Percentiles rank a stretch among this genome's conserved stretches.
phyloP scores from a whole-genome alignment of 2,113 vertebrate genomes.

The Colossoma macropomum region DNA sequence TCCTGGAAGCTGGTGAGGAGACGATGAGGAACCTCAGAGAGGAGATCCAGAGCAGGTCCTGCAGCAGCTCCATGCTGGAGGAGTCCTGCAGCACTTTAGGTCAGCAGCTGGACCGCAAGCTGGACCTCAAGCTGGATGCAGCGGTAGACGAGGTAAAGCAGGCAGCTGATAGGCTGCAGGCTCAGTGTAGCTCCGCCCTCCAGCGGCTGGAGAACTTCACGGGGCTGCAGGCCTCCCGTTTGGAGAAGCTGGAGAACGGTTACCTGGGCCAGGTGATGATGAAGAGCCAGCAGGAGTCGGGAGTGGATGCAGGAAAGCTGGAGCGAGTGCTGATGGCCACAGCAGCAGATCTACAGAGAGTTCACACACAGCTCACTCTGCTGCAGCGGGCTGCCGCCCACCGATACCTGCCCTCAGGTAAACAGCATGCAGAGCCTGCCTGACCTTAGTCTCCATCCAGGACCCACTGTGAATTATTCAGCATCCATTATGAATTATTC shows the following conservation, averaged over 20 bases:
- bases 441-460: too few relatives aligned
- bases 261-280: constrained; percentile 27
- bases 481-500: too few relatives aligned
- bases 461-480: too few relatives aligned
- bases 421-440: neutral
- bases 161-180: constrained; percentile 61
- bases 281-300: constrained; percentile 51
- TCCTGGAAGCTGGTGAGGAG: constrained; percentile 81
- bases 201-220: constrained; percentile 54
- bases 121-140: constrained; percentile 45
- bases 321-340: constrained; percentile 66
- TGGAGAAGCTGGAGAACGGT: constrained; percentile 55
- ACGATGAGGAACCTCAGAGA: constrained; percentile 67
- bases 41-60: constrained; percentile 61
- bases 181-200: constrained; percentile 59
- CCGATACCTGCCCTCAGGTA: constrained; percentile 41
- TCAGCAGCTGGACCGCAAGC: constrained; percentile 52
- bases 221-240: constrained; percentile 23
- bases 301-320: constrained; percentile 43
- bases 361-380: constrained; percentile 64
- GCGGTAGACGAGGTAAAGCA: constrained; percentile 56
- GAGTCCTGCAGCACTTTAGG: constrained; percentile 58
- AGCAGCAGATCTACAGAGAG: constrained; percentile 64
- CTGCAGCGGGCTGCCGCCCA: constrained; percentile 14
- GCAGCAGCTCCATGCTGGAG: constrained; percentile 45